Evolutionary conservation across 2,797 vertebrate species (phyloP).

Genomic region (Cossypha polioptera): DNA sequence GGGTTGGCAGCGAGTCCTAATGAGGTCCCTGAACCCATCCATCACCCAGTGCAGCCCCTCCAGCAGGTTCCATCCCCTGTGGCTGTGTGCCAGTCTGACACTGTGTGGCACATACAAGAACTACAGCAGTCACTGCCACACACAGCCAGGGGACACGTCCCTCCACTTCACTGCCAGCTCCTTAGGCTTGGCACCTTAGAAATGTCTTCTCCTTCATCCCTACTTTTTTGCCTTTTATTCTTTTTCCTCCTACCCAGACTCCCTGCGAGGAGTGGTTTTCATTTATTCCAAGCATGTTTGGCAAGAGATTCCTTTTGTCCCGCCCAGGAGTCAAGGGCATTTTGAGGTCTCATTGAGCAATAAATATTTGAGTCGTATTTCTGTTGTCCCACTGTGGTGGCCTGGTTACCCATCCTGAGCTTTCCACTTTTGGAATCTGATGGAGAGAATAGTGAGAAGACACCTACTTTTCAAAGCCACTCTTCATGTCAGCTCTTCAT

Average conservation of each 20-base stretch:
- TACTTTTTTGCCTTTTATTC: background rate
- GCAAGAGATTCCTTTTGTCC: constrained; percentile 11
- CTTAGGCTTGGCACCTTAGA: background rate
- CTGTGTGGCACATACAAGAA: background rate
- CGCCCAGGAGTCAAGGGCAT: background rate
- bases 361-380: background rate
- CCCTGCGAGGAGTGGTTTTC: background rate
- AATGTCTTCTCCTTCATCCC: background rate
- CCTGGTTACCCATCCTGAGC: background rate
- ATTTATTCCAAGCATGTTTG: background rate
- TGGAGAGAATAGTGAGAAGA: background rate
- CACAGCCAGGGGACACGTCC: background rate
- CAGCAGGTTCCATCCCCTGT: background rate
- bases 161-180: background rate
- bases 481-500: background rate
- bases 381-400: background rate
- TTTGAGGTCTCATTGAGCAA: background rate
- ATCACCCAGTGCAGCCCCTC: background rate
- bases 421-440: background rate
- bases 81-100: background rate
- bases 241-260: background rate
- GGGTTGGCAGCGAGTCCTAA: background rate
- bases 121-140: background rate
- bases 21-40: background rate
- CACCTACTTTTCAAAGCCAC: background rate